These are phyloP conservation scores for Sterna hirundo DNA, from an alignment of 2,113 vertebrate genomes.

Conservation along the genomic window DNA sequence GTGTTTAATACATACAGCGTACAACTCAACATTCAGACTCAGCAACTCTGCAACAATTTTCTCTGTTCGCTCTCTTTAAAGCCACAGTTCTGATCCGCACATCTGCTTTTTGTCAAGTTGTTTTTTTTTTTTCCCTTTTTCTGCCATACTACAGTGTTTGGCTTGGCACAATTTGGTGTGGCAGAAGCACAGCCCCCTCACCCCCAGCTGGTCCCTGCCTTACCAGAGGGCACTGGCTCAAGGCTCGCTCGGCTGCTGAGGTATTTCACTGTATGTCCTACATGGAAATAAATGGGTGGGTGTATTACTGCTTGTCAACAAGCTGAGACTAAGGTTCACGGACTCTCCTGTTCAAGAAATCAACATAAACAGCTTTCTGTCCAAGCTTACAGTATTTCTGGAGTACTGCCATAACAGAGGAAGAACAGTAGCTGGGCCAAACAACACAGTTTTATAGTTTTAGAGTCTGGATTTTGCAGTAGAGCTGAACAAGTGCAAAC, in stretches of 20 bases:
- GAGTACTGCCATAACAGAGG: not conserved
- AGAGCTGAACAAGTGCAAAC: not conserved
- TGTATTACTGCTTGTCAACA: not conserved
- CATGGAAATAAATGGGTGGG: not conserved
- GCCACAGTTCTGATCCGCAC: not conserved
- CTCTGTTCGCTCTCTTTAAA: not conserved
- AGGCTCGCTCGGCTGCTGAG: not conserved
- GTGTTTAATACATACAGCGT: not conserved
- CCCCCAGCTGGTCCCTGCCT: not conserved
- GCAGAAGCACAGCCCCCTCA: not conserved
- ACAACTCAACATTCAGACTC: not conserved
- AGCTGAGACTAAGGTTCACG: not conserved
- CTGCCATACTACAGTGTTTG: not conserved
- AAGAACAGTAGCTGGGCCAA: not conserved
- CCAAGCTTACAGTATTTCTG: not conserved
- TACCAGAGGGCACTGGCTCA: not conserved
- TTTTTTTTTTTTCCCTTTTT: not conserved
- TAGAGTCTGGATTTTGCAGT: not conserved
- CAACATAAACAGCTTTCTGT: not conserved
- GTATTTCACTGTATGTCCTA: not conserved
- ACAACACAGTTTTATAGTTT: not conserved
- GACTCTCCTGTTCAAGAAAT: not conserved
- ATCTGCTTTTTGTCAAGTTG: not conserved
- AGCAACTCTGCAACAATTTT: not conserved
- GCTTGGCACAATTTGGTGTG: not conserved